Percentiles rank a stretch among this genome's conserved stretches.
Evolutionary conservation across 2,113 vertebrate genomes (phyloP).

Genomic region (Blennius ocellaris): DNA sequence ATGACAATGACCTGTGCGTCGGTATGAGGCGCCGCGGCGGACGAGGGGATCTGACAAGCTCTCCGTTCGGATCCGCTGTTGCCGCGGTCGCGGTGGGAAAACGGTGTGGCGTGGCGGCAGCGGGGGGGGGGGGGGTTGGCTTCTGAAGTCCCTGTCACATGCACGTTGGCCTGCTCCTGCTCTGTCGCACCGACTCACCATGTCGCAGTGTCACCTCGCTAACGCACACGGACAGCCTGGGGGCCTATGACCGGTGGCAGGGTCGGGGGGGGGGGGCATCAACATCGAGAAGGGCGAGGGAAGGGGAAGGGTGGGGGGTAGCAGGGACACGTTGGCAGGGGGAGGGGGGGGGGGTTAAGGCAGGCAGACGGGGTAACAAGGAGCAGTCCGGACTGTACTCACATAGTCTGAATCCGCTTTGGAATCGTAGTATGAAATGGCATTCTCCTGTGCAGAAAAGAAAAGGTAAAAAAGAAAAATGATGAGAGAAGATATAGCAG

Average conservation of each 20-base stretch:
- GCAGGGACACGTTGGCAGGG: slow-evolving; percentile 45
- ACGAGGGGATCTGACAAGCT: slow-evolving; percentile 2
- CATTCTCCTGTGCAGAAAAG: slow-evolving; percentile 89
- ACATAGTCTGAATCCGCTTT: slow-evolving; percentile 95
- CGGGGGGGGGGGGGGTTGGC: slow-evolving; percentile 4
- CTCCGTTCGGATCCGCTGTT: slow-evolving; percentile 1
- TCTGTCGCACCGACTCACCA: slow-evolving; percentile 66
- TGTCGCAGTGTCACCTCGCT: slow-evolving; percentile 63
- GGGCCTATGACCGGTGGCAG: slow-evolving; percentile 43
- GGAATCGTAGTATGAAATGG: slow-evolving; percentile 96
- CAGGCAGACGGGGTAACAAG: slow-evolving; percentile 44
- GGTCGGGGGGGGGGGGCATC: slow-evolving; percentile 41
- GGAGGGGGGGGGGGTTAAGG: slow-evolving; percentile 36
- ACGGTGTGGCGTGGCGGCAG: no score
- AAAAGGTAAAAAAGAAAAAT: slow-evolving; percentile 73
- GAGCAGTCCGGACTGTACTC: slow-evolving; percentile 83
- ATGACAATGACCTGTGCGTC: slow-evolving; percentile 5
- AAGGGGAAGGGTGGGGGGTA: slow-evolving; percentile 28
- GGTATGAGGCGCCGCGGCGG: slow-evolving; percentile 9
- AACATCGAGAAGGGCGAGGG: slow-evolving; percentile 52
- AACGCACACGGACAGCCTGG: slow-evolving; percentile 70
- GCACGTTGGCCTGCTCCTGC: slow-evolving; percentile 57
- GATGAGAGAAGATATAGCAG: slow-evolving; percentile 79
- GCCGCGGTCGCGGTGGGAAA: slow-evolving; percentile 1
- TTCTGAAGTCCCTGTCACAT: slow-evolving; percentile 71